Evolutionary conservation across 2,888 invertebrate genomes (phyloP).

Genomic region (Lasioglossum villosulum): DNA sequence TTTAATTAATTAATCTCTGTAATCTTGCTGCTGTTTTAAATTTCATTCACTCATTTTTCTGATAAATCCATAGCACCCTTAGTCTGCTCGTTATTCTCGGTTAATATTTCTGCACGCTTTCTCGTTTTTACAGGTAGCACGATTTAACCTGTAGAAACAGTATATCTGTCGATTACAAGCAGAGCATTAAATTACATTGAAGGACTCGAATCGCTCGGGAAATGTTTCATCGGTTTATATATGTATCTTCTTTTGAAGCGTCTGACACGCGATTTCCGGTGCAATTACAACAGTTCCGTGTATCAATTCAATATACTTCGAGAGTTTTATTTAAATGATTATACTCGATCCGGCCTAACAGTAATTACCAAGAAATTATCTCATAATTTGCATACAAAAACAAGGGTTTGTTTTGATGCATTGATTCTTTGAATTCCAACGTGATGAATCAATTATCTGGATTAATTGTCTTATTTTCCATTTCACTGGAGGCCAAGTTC

Average conservation of each 20-base stretch:
- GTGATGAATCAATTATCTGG: constrained; percentile 20
- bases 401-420: not conserved
- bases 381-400: constrained; percentile 9
- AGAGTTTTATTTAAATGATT: constrained; percentile 13
- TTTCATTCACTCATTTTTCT: not conserved
- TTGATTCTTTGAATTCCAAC: not conserved
- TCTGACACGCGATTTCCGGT: not conserved
- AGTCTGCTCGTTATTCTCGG: not conserved
- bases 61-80: no score
- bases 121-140: not conserved
- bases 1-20: no score
- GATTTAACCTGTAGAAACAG: not conserved
- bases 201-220: not conserved
- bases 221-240: not conserved
- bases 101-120: not conserved
- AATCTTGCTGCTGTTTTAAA: no score
- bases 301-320: not conserved
- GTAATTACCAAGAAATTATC: constrained; percentile 21
- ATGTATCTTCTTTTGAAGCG: not conserved
- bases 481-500: not conserved
- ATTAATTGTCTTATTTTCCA: not conserved
- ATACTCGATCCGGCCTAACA: not conserved
- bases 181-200: not conserved
- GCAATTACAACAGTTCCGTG: constrained; percentile 19
- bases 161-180: not conserved